Conservation (phyloP, 1,140 invertebrate genomes). For the Paraescarpia echinospica region DNA sequence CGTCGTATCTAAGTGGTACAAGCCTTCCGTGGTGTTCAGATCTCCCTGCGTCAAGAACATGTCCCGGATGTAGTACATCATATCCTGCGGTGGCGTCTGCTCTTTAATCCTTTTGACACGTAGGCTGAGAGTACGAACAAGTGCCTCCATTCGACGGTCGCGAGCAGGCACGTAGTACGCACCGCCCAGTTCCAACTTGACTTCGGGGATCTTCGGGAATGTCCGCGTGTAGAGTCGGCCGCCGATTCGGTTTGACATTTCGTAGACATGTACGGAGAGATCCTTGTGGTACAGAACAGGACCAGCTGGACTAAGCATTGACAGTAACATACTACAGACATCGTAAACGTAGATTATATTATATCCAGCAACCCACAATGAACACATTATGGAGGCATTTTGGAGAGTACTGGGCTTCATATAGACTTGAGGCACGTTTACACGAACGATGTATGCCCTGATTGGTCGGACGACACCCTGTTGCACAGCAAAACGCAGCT, state of each 20-base stretch:
- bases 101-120: neutral
- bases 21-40: neutral
- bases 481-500: too few relatives aligned
- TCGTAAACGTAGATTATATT: too few relatives aligned
- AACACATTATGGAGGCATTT: too few relatives aligned
- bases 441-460: too few relatives aligned
- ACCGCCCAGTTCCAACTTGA: slow-evolving; percentile 17
- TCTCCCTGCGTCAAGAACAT: neutral
- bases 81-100: neutral
- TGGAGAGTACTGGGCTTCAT: too few relatives aligned
- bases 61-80: neutral
- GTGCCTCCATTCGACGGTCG: neutral
- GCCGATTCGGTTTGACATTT: slow-evolving; percentile 16
- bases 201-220: slow-evolving; percentile 14
- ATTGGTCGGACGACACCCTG: too few relatives aligned
- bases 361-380: too few relatives aligned
- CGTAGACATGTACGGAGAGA: slow-evolving; percentile 12
- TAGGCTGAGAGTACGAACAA: neutral
- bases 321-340: neutral
- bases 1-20: neutral
- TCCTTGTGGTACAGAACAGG: neutral
- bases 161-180: neutral
- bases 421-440: too few relatives aligned
- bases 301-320: neutral
- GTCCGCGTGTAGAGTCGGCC: slow-evolving; percentile 20